Percentiles rank a stretch among this genome's conserved stretches.
phyloP scores from a whole-genome alignment of 2,113 vertebrate species.

The Neodontobutis hainanensis region DNA sequence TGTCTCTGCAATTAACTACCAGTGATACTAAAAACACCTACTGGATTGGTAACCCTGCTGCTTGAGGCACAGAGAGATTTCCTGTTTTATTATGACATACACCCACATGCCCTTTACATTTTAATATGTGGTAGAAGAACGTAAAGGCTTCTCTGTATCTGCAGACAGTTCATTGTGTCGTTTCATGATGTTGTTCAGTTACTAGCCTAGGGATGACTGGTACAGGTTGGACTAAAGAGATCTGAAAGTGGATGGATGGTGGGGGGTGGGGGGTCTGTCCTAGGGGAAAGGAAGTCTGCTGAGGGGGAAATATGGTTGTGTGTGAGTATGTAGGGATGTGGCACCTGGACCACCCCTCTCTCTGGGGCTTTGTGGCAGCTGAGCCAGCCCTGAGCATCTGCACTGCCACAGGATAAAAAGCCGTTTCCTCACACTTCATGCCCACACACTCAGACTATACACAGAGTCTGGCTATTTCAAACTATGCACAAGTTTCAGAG shows the following conservation, averaged over 20 bases:
- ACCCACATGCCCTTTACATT: slow-evolving; percentile 35
- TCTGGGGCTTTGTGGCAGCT: slow-evolving; percentile 74
- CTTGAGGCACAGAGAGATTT: slow-evolving; percentile 48
- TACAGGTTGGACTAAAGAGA: slow-evolving; percentile 56
- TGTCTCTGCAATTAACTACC: slow-evolving; percentile 64
- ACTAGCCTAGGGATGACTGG: slow-evolving; percentile 50
- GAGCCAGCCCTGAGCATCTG: slow-evolving; percentile 79
- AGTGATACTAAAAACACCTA: slow-evolving; percentile 55
- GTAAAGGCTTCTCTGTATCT: slow-evolving; percentile 22
- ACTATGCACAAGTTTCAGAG: slow-evolving; percentile 50
- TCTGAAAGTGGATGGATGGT: slow-evolving; percentile 39
- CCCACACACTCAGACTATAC: slow-evolving; percentile 22
- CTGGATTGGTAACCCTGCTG: slow-evolving; percentile 42
- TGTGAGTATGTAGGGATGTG: slow-evolving; percentile 38
- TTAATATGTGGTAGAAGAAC: slow-evolving; percentile 12
- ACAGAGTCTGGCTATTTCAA: slow-evolving; percentile 21
- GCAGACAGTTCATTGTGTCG: slow-evolving; percentile 37
- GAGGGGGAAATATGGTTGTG: slow-evolving; percentile 34
- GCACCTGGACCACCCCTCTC: slow-evolving; percentile 71
- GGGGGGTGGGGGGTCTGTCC: slow-evolving; percentile 20
- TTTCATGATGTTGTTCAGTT: slow-evolving; percentile 54
- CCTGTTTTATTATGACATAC: slow-evolving; percentile 36
- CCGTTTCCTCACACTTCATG: slow-evolving; percentile 49
- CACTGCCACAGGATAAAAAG: slow-evolving; percentile 73
- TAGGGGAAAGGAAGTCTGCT: slow-evolving; percentile 31